A percentile compares a stretch with the other conserved stretches of the same genome.
phyloP scores from a whole-genome alignment of 2,797 vertebrate species.

The Microctenopoma lineatum region DNA sequence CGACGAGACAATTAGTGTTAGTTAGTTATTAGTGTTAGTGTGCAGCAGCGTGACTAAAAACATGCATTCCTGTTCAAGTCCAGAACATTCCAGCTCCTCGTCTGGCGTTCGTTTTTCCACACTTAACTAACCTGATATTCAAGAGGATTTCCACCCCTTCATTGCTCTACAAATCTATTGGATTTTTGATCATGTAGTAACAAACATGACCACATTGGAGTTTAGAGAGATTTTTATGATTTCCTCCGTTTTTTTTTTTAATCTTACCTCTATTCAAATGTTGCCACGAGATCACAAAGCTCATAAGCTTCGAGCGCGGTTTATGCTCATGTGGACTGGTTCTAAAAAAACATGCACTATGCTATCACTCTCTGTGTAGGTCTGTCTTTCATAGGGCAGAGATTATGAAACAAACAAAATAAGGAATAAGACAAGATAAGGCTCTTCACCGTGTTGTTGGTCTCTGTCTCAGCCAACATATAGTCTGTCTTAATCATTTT shows the following conservation, averaged over 20 bases:
- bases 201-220: slow-evolving; percentile 41
- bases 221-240: slow-evolving; percentile 12
- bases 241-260: slow-evolving; percentile 12
- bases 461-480: slow-evolving; percentile 43
- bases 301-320: slow-evolving; percentile 51
- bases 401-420: neutral
- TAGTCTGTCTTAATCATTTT: slow-evolving; percentile 31
- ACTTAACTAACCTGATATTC: slow-evolving; percentile 47
- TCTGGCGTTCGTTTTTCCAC: slow-evolving; percentile 64
- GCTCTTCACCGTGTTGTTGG: slow-evolving; percentile 27
- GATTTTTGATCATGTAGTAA: slow-evolving; percentile 39
- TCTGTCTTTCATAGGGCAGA: slow-evolving; percentile 42
- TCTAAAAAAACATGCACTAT: slow-evolving; percentile 61
- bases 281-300: slow-evolving; percentile 39
- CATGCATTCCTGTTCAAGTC: slow-evolving; percentile 78
- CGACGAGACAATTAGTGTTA: slow-evolving; percentile 40
- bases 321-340: slow-evolving; percentile 48
- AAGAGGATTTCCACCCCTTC: slow-evolving; percentile 48
- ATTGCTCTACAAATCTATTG: slow-evolving; percentile 46
- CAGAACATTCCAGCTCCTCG: slow-evolving; percentile 75
- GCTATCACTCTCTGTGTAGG: slow-evolving; percentile 41
- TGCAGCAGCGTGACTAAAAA: slow-evolving; percentile 59
- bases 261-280: slow-evolving; percentile 40
- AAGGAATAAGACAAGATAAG: slow-evolving; percentile 24
- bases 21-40: slow-evolving; percentile 7